These are phyloP conservation scores for Schizothorax lantsangensis DNA, from an alignment of 2,797 vertebrate genomes.

Conservation along the genomic window DNA sequence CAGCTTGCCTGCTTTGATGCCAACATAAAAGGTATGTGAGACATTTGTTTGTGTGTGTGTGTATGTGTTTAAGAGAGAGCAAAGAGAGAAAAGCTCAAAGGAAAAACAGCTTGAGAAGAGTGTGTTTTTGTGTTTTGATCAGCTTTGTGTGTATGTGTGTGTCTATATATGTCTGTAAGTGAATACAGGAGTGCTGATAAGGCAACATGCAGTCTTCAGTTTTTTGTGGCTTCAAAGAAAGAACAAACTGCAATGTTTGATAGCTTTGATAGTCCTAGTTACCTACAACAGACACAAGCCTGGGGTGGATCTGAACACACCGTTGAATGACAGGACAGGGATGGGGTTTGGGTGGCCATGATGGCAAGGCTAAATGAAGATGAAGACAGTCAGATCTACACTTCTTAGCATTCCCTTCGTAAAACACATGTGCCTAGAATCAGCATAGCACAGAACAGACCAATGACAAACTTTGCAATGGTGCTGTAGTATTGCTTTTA, in stretches of 20 bases:
- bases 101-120: conserved; percentile 23
- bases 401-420: conserved; percentile 53
- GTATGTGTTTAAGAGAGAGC: conserved; percentile 23
- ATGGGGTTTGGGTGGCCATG: conserved; percentile 59
- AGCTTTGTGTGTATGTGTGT: background rate
- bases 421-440: conserved; percentile 57
- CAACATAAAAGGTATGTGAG: conserved; percentile 73
- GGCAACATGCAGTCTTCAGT: conserved; percentile 82
- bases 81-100: conserved; percentile 38
- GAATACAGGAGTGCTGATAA: conserved; percentile 75
- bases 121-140: conserved; percentile 31
- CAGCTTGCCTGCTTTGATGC: conserved; percentile 79
- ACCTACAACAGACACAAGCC: conserved; percentile 60
- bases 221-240: conserved; percentile 76
- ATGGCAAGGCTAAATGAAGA: conserved; percentile 49
- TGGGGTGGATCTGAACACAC: conserved; percentile 48
- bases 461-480: conserved; percentile 46
- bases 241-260: conserved; percentile 69
- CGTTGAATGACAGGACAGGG: conserved; percentile 54
- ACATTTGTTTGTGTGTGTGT: conserved; percentile 43
- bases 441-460: conserved; percentile 53
- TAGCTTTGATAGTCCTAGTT: conserved; percentile 55
- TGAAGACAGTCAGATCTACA: conserved; percentile 44
- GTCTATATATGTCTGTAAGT: conserved; percentile 30
- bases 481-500: conserved; percentile 60